Evolutionary conservation across 2,888 invertebrate genomes (phyloP).

Genomic region (Perizoma affinitatum): DNA sequence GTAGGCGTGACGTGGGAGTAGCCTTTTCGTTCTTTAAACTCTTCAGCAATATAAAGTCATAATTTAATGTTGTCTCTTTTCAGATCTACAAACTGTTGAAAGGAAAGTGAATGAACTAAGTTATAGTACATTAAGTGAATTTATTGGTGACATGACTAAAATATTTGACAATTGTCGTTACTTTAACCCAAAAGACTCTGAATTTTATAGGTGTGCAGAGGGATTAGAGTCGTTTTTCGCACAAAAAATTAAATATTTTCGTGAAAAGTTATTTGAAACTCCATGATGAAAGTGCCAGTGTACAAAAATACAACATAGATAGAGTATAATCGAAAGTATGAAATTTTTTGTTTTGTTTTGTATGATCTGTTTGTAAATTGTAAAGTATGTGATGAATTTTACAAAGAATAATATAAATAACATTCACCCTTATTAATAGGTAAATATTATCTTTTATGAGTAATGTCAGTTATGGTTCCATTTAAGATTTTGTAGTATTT

Average conservation of each 20-base stretch:
- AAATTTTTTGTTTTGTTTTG: slow-evolving; percentile 50
- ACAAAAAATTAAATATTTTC: slow-evolving; percentile 94
- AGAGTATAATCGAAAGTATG: slow-evolving; percentile 32
- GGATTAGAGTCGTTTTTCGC: slow-evolving; percentile 97
- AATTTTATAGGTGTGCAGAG: slow-evolving; percentile 98
- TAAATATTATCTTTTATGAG: slow-evolving; percentile 53
- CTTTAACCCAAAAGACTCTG: slow-evolving; percentile 97
- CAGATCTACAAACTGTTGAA: slow-evolving; percentile 97
- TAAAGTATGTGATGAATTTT: slow-evolving; percentile 74
- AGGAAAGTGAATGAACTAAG: slow-evolving; percentile 91
- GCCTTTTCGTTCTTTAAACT: too few species aligned
- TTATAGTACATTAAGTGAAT: slow-evolving; percentile 95
- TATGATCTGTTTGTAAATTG: slow-evolving; percentile 75
- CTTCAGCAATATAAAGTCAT: too few species aligned
- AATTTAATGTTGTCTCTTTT: slow-evolving; percentile 18
- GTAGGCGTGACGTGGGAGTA: too few species aligned
- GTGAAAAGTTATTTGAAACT: slow-evolving; percentile 91
- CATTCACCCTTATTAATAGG: slow-evolving; percentile 48
- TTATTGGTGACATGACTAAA: slow-evolving; percentile 98
- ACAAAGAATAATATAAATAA: slow-evolving; percentile 69
- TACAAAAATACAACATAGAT: slow-evolving; percentile 31
- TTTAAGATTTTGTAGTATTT: slow-evolving; percentile 66
- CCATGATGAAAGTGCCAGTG: slow-evolving; percentile 76
- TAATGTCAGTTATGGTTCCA: slow-evolving; percentile 64
- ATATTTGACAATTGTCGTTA: slow-evolving; percentile 99